Conservation (phyloP, 1,140 invertebrate genomes). For the Calosoma granatense region DNA sequence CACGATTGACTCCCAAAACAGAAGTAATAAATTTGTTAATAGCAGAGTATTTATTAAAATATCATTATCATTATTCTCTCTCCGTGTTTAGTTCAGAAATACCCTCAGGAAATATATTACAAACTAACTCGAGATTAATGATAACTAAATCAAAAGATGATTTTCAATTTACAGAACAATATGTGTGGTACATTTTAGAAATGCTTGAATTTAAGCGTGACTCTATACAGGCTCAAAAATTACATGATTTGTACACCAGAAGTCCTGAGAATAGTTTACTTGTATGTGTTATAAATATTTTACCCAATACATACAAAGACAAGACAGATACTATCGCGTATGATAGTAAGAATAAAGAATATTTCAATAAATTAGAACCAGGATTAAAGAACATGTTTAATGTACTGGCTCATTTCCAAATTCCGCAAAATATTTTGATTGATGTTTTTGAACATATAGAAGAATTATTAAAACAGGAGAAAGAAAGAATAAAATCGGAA, state of each 20-base stretch:
- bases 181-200: constrained; percentile 39
- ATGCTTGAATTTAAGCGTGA: constrained; percentile 30
- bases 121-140: constrained; percentile 15
- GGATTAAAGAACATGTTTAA: neutral
- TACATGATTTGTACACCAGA: constrained; percentile 14
- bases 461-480: neutral
- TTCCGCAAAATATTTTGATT: neutral
- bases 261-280: constrained; percentile 13
- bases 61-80: constrained; percentile 44
- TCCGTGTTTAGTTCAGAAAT: constrained; percentile 47
- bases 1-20: constrained; percentile 35
- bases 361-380: neutral
- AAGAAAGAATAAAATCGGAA: neutral
- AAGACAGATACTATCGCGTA: neutral
- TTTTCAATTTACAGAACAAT: constrained; percentile 33
- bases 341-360: neutral
- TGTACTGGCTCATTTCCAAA: neutral
- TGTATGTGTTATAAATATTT: neutral
- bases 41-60: constrained; percentile 41
- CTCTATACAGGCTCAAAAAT: constrained; percentile 12
- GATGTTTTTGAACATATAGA: neutral
- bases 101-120: constrained; percentile 31
- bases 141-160: constrained; percentile 15
- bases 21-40: constrained; percentile 46
- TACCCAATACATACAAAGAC: neutral